Evolutionary conservation across 2,888 invertebrate species (phyloP).

Genomic region (Eupithecia centaureata): DNA sequence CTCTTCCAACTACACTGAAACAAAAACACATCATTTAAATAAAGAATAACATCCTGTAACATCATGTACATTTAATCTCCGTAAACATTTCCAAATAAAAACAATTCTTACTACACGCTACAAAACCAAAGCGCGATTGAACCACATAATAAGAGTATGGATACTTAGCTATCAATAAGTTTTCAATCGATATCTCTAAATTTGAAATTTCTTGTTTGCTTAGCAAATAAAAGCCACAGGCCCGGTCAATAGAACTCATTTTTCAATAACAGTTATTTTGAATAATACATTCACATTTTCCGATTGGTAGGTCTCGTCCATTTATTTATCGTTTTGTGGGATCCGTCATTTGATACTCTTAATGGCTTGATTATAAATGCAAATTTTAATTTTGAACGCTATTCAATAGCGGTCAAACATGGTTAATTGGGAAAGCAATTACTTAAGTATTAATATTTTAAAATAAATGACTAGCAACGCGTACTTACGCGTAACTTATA

Average conservation of each 20-base stretch:
- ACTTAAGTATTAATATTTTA: neutral
- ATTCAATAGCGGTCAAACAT: constrained; percentile 13
- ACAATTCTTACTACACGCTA: neutral
- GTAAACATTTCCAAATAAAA: neutral
- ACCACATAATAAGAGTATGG: neutral
- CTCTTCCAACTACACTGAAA: too few species aligned
- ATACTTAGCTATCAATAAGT: neutral
- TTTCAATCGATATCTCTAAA: neutral
- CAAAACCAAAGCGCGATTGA: neutral
- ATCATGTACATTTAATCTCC: too few species aligned
- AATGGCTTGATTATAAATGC: constrained; percentile 19
- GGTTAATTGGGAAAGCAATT: neutral
- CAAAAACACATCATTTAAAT: too few species aligned
- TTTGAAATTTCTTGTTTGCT: neutral
- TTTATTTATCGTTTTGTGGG: constrained; percentile 34
- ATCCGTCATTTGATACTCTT: constrained; percentile 25
- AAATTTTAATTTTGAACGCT: constrained; percentile 15
- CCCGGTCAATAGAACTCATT: neutral
- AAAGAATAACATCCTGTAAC: too few species aligned
- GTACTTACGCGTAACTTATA: neutral
- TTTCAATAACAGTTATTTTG: constrained; percentile 11
- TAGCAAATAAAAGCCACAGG: neutral
- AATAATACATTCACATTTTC: constrained; percentile 9
- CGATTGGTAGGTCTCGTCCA: constrained; percentile 33
- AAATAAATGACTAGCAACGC: neutral